phyloP scores from a whole-genome alignment of 2,113 vertebrate species.

The Oreochromis aureus region DNA sequence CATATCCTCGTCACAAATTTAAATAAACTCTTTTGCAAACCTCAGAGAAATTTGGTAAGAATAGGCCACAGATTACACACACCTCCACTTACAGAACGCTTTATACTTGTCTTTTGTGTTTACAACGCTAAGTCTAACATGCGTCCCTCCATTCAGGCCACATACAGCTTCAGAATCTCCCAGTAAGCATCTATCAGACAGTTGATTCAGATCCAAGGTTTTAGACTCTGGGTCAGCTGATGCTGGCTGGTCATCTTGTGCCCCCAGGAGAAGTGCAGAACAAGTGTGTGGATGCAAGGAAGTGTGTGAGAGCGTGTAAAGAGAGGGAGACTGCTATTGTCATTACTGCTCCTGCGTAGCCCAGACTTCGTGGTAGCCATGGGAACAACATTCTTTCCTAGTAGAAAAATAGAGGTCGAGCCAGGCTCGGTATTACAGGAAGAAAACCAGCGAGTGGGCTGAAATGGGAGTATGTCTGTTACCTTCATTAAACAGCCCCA shows the following conservation, averaged over 20 bases:
- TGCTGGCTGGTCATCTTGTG: neutral
- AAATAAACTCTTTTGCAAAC: neutral
- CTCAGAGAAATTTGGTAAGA: neutral
- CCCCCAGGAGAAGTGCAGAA: neutral
- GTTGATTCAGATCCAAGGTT: neutral
- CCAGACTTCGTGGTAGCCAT: conserved; percentile 24
- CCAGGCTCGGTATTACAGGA: neutral
- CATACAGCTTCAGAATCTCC: neutral
- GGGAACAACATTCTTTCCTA: conserved; percentile 52
- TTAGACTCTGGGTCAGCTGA: neutral
- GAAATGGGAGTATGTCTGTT: conserved; percentile 9
- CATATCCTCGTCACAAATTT: neutral
- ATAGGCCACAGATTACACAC: neutral
- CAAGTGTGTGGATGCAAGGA: neutral
- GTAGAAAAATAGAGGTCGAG: conserved; percentile 5
- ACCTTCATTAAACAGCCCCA: neutral
- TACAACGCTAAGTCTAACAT: neutral
- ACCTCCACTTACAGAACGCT: neutral
- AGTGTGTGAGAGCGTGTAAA: neutral
- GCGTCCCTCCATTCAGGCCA: neutral
- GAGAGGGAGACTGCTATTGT: conserved; percentile 29
- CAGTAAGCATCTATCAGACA: neutral
- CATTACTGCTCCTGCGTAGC: conserved; percentile 11
- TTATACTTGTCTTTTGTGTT: neutral
- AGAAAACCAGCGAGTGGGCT: neutral